phyloP scores from a whole-genome alignment of 2,888 invertebrate genomes.

The Arctia plantaginis region DNA sequence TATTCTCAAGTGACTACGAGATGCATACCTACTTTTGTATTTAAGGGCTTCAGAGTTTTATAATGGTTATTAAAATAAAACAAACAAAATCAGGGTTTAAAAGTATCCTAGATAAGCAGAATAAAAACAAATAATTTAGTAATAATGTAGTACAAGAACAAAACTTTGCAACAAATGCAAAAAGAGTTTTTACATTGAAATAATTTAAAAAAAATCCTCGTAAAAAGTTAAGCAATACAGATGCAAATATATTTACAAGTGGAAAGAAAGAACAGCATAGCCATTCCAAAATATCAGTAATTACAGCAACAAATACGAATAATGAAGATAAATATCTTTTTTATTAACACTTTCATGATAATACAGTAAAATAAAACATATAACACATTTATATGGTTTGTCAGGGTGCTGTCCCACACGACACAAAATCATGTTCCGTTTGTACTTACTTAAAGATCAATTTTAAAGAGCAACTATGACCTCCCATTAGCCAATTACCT shows the following conservation, averaged over 20 bases:
- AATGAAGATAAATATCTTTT: not conserved
- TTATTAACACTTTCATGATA: conserved; percentile 6
- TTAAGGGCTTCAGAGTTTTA: not conserved
- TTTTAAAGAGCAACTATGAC: conserved; percentile 14
- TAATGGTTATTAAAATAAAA: not conserved
- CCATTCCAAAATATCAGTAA: not conserved
- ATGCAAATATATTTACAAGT: not conserved
- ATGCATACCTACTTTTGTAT: not conserved
- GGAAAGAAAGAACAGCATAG: not conserved
- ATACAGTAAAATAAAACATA: not conserved
- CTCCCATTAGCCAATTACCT: conserved; percentile 27
- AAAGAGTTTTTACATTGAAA: not conserved
- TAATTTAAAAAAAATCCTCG: not conserved
- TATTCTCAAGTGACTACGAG: not conserved
- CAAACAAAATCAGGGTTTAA: not conserved
- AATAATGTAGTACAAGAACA: not conserved
- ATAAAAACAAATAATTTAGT: not conserved
- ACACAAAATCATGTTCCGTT: conserved; percentile 55
- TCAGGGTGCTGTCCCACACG: conserved; percentile 67
- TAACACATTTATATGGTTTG: conserved; percentile 15
- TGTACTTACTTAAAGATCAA: conserved; percentile 31
- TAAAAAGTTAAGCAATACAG: not conserved
- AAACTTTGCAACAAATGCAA: not conserved
- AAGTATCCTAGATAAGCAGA: not conserved
- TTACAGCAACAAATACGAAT: not conserved